Percentiles rank a stretch among this genome's conserved stretches.
Conservation (phyloP, 1,140 invertebrate genomes). For the Amphibalanus amphitrite region DNA sequence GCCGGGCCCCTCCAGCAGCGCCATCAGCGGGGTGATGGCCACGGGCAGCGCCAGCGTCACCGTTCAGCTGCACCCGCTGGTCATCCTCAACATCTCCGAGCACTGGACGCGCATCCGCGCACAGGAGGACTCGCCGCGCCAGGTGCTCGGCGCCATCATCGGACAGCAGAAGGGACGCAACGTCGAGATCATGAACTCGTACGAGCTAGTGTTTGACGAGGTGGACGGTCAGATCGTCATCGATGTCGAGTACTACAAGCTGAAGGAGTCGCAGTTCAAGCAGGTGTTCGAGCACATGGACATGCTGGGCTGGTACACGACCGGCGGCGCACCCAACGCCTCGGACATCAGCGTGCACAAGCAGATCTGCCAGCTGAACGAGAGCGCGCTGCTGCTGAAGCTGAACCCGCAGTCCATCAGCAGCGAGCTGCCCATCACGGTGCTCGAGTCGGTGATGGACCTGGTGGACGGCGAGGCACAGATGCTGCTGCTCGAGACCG, state of each 20-base stretch:
- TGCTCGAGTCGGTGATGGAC: conserved; percentile 94
- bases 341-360: conserved; percentile 83
- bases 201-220: conserved; percentile 69
- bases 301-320: conserved; percentile 97
- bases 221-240: conserved; percentile 69
- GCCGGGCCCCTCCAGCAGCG: conserved; percentile 48
- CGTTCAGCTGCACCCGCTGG: conserved; percentile 84
- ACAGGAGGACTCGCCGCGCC: conserved; percentile 66
- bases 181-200: conserved; percentile 97
- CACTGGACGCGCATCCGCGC: conserved; percentile 90
- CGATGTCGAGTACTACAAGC: conserved; percentile 85
- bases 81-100: conserved; percentile 98
- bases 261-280: conserved; percentile 90
- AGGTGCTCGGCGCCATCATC: conserved; percentile 87
- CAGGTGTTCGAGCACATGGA: conserved; percentile 96
- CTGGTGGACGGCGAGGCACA: conserved; percentile 80
- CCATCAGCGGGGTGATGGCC: conserved; percentile 59
- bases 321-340: conserved; percentile 64
- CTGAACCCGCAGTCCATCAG: conserved; percentile 57
- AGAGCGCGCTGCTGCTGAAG: conserved; percentile 86
- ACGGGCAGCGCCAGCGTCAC: conserved; percentile 65
- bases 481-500: conserved; percentile 83
- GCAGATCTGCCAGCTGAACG: conserved; percentile 90
- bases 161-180: conserved; percentile 93
- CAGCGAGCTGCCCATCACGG: conserved; percentile 60